These are phyloP conservation scores for Deroplatys truncata DNA, from an alignment of 2,888 invertebrate species.

Conservation along the genomic window DNA sequence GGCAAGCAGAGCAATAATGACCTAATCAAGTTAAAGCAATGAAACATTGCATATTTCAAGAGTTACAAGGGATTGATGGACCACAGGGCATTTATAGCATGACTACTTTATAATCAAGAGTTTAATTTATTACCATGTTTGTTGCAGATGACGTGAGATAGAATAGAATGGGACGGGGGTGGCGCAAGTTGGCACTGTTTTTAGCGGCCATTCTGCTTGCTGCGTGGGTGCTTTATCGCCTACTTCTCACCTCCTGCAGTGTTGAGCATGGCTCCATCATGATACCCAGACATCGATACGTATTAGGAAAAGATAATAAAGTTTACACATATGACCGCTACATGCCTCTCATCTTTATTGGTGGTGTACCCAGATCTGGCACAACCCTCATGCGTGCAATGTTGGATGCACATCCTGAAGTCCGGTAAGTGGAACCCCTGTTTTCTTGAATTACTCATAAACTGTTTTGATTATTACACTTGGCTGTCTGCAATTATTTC, in stretches of 20 bases:
- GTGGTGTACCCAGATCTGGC: conserved; percentile 95
- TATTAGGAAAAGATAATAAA: conserved; percentile 60
- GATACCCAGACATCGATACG: conserved; percentile 56
- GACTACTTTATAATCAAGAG: too few species aligned
- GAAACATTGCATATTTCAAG: too few species aligned
- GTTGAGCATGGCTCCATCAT: conserved; percentile 40
- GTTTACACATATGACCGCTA: conserved; percentile 74
- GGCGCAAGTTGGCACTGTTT: conserved; percentile 37
- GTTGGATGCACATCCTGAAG: conserved; percentile 96
- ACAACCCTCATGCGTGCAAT: conserved; percentile 97
- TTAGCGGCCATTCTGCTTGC: conserved; percentile 33
- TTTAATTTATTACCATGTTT: not conserved
- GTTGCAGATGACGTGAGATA: conserved; percentile 21
- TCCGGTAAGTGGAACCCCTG: conserved; percentile 55
- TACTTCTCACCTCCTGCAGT: conserved; percentile 22
- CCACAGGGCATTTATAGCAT: too few species aligned
- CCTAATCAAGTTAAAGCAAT: too few species aligned
- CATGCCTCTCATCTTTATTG: conserved; percentile 94
- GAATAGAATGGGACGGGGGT: conserved; percentile 36
- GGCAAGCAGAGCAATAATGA: too few species aligned
- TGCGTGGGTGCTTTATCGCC: conserved; percentile 31
- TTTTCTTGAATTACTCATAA: not conserved
- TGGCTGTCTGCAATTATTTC: conserved; percentile 14
- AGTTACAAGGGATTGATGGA: too few species aligned
- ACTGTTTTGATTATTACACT: not conserved